Percentiles rank a stretch among this genome's conserved stretches.
Evolutionary conservation across 2,113 vertebrate genomes (phyloP).

Genomic region (Porphyrio hochstetteri): DNA sequence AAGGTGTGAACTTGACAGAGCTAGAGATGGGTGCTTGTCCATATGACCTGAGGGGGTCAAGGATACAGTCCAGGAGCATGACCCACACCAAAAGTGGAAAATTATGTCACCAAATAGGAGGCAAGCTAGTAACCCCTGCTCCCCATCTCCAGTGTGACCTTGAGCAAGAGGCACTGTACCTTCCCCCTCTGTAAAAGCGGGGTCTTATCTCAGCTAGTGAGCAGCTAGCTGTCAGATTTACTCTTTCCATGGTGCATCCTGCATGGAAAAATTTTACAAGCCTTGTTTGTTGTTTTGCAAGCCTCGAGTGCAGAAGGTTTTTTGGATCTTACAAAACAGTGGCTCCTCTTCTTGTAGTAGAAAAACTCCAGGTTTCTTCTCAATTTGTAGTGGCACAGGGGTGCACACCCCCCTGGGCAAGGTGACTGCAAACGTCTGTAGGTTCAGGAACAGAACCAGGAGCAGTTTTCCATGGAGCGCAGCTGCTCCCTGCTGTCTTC

Average conservation of each 20-base stretch:
- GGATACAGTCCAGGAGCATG: not conserved
- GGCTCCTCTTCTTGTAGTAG: not conserved
- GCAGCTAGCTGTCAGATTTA: not conserved
- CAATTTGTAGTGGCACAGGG: not conserved
- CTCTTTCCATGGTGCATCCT: not conserved
- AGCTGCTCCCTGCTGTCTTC: slow-evolving; percentile 17
- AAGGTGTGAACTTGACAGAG: not conserved
- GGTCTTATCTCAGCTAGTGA: not conserved
- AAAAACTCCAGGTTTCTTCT: not conserved
- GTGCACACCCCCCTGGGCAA: not conserved
- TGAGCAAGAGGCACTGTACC: not conserved
- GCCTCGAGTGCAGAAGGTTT: not conserved
- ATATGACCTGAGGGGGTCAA: not conserved
- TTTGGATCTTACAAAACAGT: not conserved
- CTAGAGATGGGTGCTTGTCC: not conserved
- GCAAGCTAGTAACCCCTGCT: not conserved
- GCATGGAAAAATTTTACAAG: not conserved
- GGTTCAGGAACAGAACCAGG: not conserved
- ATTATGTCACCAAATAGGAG: not conserved
- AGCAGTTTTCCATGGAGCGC: not conserved
- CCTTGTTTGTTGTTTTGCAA: not conserved
- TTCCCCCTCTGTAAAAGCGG: not conserved
- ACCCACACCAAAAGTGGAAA: not conserved
- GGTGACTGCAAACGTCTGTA: not conserved
- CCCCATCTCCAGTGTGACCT: not conserved